phyloP scores from a whole-genome alignment of 2,797 vertebrate species.

The Xiphophorus birchmanni region DNA sequence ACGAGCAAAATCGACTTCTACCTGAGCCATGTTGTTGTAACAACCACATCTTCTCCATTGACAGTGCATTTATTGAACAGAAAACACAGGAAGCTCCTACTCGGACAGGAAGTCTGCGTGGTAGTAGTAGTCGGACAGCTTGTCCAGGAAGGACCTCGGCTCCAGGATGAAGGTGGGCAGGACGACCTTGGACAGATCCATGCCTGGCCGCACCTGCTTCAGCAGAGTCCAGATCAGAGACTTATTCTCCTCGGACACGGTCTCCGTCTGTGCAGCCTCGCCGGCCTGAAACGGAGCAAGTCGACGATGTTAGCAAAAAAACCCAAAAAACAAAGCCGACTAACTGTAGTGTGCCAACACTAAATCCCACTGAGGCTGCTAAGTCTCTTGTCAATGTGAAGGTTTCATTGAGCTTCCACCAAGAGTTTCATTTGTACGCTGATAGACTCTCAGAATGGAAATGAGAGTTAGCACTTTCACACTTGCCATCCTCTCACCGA shows the following conservation, averaged over 20 bases:
- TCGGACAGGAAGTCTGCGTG: constrained; percentile 97
- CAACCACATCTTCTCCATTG: background rate
- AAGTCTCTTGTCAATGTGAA: background rate
- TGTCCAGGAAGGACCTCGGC: constrained; percentile 95
- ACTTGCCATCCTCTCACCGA: constrained; percentile 8
- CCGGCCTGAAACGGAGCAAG: constrained; percentile 83
- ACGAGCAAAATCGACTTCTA: background rate
- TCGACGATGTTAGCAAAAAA: background rate
- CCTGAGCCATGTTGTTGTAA: background rate
- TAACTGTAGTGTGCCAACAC: background rate
- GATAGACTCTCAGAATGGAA: constrained; percentile 35
- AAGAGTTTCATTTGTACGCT: constrained; percentile 56
- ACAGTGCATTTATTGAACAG: background rate
- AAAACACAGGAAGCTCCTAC: constrained; percentile 77
- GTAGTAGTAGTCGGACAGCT: constrained; percentile 98
- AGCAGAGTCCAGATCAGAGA: constrained; percentile 97
- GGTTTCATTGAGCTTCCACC: constrained; percentile 4
- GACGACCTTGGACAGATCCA: constrained; percentile 98
- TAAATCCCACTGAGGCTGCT: background rate
- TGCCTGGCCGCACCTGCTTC: constrained; percentile 97
- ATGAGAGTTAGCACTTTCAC: constrained; percentile 36
- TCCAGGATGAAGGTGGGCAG: constrained; percentile 98
- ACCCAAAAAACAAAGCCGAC: too few relatives aligned
- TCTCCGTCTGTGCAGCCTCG: constrained; percentile 96
- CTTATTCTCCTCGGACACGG: constrained; percentile 98